Evolutionary conservation across 1,140 invertebrate genomes (phyloP).

Genomic region (Zaprionus kolodkinae): DNA sequence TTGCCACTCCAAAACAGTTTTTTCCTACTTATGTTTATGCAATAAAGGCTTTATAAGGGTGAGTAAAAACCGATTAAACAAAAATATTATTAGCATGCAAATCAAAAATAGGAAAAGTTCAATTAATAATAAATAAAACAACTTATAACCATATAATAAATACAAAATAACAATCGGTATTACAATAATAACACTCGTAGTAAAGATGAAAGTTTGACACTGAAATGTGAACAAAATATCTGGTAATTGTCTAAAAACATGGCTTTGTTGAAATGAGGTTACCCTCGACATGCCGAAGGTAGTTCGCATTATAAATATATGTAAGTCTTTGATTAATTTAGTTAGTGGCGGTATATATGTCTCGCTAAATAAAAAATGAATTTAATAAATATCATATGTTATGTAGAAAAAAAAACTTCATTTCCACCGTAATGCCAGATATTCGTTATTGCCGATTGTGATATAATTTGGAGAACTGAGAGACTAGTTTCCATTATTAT

Average conservation of each 20-base stretch:
- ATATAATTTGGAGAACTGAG: too few relatives aligned
- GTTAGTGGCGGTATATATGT: too few relatives aligned
- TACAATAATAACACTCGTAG: background rate
- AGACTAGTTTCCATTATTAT: too few relatives aligned
- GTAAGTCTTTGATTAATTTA: too few relatives aligned
- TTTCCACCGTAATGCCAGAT: too few relatives aligned
- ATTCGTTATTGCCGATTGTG: too few relatives aligned
- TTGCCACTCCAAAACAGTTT: constrained; percentile 8
- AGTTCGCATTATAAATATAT: too few relatives aligned
- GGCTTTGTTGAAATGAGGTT: background rate
- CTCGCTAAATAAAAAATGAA: too few relatives aligned
- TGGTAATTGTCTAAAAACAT: background rate
- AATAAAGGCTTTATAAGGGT: background rate
- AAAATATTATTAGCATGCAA: background rate
- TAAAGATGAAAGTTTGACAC: background rate
- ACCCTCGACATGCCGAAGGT: too few relatives aligned
- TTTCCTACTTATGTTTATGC: background rate
- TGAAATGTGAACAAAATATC: background rate
- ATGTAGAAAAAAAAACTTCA: too few relatives aligned
- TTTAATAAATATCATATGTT: too few relatives aligned
- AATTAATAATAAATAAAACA: background rate
- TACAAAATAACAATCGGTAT: background rate
- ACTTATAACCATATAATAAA: background rate
- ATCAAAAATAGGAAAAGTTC: background rate
- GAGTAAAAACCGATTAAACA: background rate